phyloP scores from a whole-genome alignment of 2,113 vertebrate species.

The Oceanodroma tethys region DNA sequence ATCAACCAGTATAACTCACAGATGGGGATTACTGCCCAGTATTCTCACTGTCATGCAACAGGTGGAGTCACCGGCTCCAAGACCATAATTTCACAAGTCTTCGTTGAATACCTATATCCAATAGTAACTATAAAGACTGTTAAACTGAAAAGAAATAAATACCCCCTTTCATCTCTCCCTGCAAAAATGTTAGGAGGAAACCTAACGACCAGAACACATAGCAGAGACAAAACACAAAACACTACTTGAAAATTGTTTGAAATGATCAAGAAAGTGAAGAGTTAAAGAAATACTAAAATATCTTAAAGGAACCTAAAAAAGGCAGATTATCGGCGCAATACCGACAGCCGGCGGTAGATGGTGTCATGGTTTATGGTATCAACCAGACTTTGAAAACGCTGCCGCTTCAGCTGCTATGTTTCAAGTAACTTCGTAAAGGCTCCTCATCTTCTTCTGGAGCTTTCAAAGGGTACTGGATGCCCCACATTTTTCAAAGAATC shows the following conservation, averaged over 20 bases:
- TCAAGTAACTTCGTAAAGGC: not conserved
- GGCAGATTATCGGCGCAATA: not conserved
- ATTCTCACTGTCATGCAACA: fast-evolving
- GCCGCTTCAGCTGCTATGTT: not conserved
- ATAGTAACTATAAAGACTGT: not conserved
- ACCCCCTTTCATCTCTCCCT: not conserved
- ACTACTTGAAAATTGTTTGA: not conserved
- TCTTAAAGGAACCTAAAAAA: not conserved
- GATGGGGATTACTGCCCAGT: not conserved
- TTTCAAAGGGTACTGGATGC: not conserved
- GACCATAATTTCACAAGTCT: not conserved
- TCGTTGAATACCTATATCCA: not conserved
- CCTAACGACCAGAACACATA: fast-evolving
- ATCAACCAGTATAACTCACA: not conserved
- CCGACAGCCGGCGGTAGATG: constrained; percentile 8
- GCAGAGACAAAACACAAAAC: not conserved
- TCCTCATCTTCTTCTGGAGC: not conserved
- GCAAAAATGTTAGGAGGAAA: not conserved
- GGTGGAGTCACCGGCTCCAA: not conserved
- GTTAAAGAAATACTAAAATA: not conserved
- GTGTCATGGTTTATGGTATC: not conserved
- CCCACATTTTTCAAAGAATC: not conserved
- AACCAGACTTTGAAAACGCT: not conserved
- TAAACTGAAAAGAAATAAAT: not conserved
- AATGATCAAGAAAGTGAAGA: not conserved